phyloP scores from a whole-genome alignment of 2,113 vertebrate species.

The Oreocharis arfaki region DNA sequence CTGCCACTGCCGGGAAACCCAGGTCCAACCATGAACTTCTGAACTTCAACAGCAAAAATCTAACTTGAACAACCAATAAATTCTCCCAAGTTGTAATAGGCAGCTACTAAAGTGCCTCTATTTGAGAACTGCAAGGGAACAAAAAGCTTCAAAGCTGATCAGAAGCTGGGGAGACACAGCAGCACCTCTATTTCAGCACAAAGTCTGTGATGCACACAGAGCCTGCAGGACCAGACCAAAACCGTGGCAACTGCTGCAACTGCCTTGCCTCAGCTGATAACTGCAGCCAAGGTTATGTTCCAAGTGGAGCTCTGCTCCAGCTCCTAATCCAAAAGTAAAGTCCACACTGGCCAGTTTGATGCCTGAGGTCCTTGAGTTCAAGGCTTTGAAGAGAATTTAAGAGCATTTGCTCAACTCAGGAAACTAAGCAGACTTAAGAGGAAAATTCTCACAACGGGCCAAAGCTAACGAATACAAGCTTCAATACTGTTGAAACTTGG shows the following conservation, averaged over 20 bases:
- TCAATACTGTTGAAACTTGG: background rate
- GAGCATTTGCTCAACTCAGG: background rate
- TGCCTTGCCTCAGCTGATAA: background rate
- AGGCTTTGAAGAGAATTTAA: conserved; percentile 9
- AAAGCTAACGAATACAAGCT: background rate
- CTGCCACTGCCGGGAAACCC: background rate
- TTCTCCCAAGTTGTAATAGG: background rate
- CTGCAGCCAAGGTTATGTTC: background rate
- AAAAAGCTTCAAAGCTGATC: background rate
- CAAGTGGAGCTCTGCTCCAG: conserved; percentile 6
- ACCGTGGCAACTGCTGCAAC: background rate
- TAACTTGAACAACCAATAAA: background rate
- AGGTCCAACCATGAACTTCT: background rate
- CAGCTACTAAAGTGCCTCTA: background rate
- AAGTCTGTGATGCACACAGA: conserved; percentile 6
- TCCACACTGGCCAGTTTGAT: background rate
- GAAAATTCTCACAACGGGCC: background rate
- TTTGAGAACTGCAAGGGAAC: background rate
- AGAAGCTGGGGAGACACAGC: background rate
- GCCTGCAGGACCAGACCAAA: conserved; percentile 26
- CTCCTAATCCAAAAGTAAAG: conserved; percentile 1
- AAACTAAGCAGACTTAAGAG: background rate
- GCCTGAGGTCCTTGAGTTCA: background rate
- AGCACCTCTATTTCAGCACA: background rate
- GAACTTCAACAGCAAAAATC: background rate